Percentiles rank a stretch among this genome's conserved stretches.
Evolutionary conservation across 2,113 vertebrate genomes (phyloP).

Genomic region (Hymenochirus boettgeri): DNA sequence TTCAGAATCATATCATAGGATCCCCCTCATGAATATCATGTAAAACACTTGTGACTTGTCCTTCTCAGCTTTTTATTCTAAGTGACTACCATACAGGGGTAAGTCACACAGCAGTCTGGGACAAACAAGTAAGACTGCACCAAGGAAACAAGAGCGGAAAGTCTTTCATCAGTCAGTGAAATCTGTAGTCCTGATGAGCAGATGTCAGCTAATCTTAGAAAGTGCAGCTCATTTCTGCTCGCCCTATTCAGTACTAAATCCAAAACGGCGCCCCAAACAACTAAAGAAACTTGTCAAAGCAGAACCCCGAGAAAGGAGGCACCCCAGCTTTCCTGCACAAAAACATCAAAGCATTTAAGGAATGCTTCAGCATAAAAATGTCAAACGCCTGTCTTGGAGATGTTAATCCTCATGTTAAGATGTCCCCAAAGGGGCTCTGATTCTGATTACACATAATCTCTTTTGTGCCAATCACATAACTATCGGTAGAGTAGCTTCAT

Average conservation of each 20-base stretch:
- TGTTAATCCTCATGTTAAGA: slow-evolving; percentile 43
- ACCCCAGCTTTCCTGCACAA: slow-evolving; percentile 37
- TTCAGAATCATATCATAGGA: too few relatives aligned
- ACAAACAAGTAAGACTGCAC: slow-evolving; percentile 14
- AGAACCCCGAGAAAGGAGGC: slow-evolving; percentile 41
- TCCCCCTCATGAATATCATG: too few relatives aligned
- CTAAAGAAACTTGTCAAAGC: slow-evolving; percentile 40
- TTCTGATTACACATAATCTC: slow-evolving; percentile 43
- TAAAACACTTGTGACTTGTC: slow-evolving; percentile 15
- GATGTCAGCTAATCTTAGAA: slow-evolving; percentile 40
- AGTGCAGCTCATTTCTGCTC: slow-evolving; percentile 21
- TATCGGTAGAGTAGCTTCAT: slow-evolving; percentile 15
- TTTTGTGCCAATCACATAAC: slow-evolving; percentile 40
- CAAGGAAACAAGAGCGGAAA: slow-evolving; percentile 19
- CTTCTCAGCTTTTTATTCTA: slow-evolving; percentile 3
- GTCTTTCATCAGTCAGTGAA: slow-evolving; percentile 17
- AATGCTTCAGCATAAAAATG: slow-evolving; percentile 42
- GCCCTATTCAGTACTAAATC: slow-evolving; percentile 36
- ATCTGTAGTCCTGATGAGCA: slow-evolving; percentile 41
- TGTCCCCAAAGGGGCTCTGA: slow-evolving; percentile 39
- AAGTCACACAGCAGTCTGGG: slow-evolving; percentile 14
- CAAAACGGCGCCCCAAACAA: slow-evolving; percentile 34
- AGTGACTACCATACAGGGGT: slow-evolving; percentile 14
- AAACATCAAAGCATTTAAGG: slow-evolving; percentile 40
- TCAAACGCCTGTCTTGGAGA: slow-evolving; percentile 43